Conservation (phyloP, 2,888 invertebrate species). For the Perizoma affinitatum region DNA sequence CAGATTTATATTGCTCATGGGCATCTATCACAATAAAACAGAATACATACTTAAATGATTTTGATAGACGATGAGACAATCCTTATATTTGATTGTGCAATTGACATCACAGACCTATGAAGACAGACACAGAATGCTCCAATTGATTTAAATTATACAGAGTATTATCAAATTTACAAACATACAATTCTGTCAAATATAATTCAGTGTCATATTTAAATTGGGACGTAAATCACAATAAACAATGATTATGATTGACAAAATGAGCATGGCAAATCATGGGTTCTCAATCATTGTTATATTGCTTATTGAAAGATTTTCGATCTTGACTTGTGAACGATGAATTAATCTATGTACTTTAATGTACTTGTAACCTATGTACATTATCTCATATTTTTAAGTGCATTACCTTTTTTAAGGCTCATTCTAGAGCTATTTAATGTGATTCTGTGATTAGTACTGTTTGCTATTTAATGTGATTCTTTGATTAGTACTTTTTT, state of each 20-base stretch:
- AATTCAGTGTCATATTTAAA: conserved; percentile 12
- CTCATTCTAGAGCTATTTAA: too few species aligned
- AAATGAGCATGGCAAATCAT: conserved; percentile 1
- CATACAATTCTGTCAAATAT: conserved; percentile 7
- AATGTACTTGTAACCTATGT: too few species aligned
- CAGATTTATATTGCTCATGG: too few species aligned
- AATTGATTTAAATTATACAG: conserved; percentile 49
- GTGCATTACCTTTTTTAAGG: too few species aligned
- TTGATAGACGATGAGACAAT: conserved; percentile 44
- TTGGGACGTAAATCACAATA: conserved; percentile 5
- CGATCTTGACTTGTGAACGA: too few species aligned
- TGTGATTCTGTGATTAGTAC: too few species aligned
- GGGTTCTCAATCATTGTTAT: too few species aligned
- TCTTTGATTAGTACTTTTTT: too few species aligned
- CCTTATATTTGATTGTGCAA: conserved; percentile 41
- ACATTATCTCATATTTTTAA: too few species aligned
- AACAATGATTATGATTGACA: conserved; percentile 1
- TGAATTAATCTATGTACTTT: too few species aligned
- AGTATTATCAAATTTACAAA: conserved; percentile 41
- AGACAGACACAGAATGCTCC: conserved; percentile 20
- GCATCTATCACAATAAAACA: not conserved
- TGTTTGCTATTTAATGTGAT: too few species aligned
- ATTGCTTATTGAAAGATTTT: too few species aligned
- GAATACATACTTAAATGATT: not conserved
- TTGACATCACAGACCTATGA: conserved; percentile 38